Base-by-base conservation (phyloP, 2,797 vertebrate genomes). In the Esox masquinongy region DNA sequence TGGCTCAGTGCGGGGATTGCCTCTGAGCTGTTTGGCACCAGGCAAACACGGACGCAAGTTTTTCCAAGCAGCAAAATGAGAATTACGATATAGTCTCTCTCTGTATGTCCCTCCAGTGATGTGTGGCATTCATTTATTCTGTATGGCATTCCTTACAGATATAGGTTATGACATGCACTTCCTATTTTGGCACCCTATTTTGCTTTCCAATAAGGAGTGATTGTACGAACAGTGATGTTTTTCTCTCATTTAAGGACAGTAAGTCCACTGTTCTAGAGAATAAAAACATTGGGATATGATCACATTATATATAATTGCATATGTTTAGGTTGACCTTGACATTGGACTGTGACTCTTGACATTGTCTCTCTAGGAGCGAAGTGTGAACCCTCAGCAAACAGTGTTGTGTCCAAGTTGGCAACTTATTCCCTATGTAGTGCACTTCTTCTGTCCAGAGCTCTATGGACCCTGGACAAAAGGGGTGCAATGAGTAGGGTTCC, bases 1-100 rank as follows among this genome's bases (percentile, higher is more conserved):
- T 92, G 89, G 90, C 90, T 91, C 89, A 85, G 88, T 84, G 78
- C 84, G 79, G 88, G 87, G 86, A 92, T 91, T 87, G 88, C 91
- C 91, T 92, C 85, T 84, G 87, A 90, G 90, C 87, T 79, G 82
- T 85, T 91, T 92, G 89, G 89, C 91, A 91, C 80, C 68, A 51
- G 51, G 53, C 66, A 82, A 85, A 47, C 3, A 14, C 1, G 43
- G 85, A 85, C 83, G 87, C 91, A 88, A 89, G 91, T 90, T 92
- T 90, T 92, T 92, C 67, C 88, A 89, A 89, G 85, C 88, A 78
- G 74, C 86, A 83, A 87, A 87, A 91, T 89, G 89, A 92, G 89
- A 92, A 89, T 91, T 89, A 88, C 79, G 82, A 88, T 87, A 88
- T 79, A 83, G 88, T 89, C 88, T 61, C 56, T 26, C 22, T 26